A percentile compares a stretch with the other conserved stretches of the same genome.
These are phyloP conservation scores for Bathynomus jamesi DNA, from an alignment of 1,140 invertebrate genomes.

Conservation along the genomic window DNA sequence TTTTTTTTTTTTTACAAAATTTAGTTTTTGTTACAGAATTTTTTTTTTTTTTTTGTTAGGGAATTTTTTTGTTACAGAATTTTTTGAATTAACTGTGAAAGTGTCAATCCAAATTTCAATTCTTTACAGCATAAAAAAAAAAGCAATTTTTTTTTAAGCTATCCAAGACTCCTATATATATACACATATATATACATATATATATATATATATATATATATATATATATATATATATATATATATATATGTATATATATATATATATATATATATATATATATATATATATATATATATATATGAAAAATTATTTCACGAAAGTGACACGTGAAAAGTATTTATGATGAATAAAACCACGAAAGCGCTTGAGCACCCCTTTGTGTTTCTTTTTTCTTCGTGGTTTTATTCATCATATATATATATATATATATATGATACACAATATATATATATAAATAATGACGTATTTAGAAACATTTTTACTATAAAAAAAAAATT, in stretches of 20 bases:
- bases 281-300: conserved; percentile 17
- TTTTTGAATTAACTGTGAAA: too few species aligned
- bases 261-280: conserved; percentile 17
- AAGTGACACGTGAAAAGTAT: background rate
- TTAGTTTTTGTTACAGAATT: too few species aligned
- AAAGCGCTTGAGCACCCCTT: background rate
- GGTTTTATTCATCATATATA: background rate
- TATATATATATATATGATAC: conserved; percentile 17
- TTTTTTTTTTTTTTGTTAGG: too few species aligned
- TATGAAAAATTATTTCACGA: background rate
- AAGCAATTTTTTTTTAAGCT: too few species aligned
- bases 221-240: conserved; percentile 4
- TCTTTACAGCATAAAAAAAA: too few species aligned
- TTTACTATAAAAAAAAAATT: too few species aligned
- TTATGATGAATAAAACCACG: background rate
- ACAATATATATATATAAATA: conserved; percentile 18
- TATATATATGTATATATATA: conserved; percentile 16
- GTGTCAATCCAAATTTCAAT: too few species aligned
- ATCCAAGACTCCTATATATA: too few species aligned
- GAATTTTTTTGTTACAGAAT: too few species aligned
- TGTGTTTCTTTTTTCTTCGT: background rate
- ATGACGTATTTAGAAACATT: background rate
- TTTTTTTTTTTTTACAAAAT: too few species aligned
- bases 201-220: conserved; percentile 5
- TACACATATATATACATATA: conserved; percentile 8